Evolutionary conservation across 2,797 vertebrate species (phyloP).

Genomic region (Sphaeramia orbicularis): DNA sequence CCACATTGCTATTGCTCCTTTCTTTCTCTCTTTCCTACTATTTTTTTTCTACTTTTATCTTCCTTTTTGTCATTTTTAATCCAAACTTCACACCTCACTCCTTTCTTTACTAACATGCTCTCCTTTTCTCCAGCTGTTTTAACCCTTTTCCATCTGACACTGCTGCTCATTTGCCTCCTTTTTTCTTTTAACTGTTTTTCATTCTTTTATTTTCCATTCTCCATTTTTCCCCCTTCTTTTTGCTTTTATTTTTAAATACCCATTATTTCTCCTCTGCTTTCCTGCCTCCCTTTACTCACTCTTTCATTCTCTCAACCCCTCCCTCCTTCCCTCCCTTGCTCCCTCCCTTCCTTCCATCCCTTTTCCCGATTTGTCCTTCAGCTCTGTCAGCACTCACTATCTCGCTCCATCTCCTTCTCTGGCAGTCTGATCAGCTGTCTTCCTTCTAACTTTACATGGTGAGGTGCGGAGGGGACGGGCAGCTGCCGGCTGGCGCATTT

Average conservation of each 20-base stretch:
- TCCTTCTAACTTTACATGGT: conserved; percentile 74
- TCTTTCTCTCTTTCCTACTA: neutral
- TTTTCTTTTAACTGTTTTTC: neutral
- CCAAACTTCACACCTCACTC: conserved; percentile 4
- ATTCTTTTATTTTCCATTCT: neutral
- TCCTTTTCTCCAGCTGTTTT: neutral
- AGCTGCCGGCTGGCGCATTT: conserved; percentile 63
- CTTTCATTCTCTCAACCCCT: conserved; percentile 45
- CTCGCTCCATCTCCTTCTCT: conserved; percentile 72
- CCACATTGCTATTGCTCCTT: neutral
- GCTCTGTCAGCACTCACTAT: conserved; percentile 74
- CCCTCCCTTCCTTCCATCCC: conserved; percentile 51
- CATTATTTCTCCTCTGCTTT: conserved; percentile 23
- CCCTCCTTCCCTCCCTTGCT: conserved; percentile 41
- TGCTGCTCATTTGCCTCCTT: neutral
- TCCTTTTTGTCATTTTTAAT: neutral
- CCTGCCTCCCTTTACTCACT: conserved; percentile 34
- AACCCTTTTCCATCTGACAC: neutral
- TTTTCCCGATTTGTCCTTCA: conserved; percentile 80
- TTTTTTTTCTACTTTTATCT: neutral
- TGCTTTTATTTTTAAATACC: conserved; percentile 26
- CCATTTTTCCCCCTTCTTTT: conserved; percentile 1
- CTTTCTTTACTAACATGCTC: neutral
- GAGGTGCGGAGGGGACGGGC: conserved; percentile 60
- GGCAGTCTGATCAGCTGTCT: conserved; percentile 74